phyloP scores from a whole-genome alignment of 2,113 vertebrate species.

The Tychaedon coryphoeus region DNA sequence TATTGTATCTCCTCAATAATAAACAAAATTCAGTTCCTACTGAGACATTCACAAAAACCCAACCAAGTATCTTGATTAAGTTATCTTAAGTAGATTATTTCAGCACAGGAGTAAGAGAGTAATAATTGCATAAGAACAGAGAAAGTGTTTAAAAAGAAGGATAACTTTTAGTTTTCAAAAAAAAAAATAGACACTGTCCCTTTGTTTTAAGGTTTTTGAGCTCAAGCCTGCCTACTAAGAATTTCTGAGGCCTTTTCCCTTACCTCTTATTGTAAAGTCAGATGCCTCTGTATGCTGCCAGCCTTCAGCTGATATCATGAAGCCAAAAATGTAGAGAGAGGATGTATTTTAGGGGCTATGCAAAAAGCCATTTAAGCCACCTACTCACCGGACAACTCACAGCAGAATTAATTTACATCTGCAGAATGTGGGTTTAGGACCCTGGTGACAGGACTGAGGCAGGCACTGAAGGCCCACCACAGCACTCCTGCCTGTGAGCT shows the following conservation, averaged over 20 bases:
- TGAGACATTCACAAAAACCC: neutral
- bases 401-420: neutral
- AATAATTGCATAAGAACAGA: neutral
- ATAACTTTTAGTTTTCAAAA: neutral
- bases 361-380: neutral
- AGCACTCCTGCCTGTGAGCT: neutral
- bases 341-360: neutral
- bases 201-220: neutral
- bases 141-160: neutral
- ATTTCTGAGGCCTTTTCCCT: neutral
- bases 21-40: neutral
- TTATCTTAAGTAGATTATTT: neutral
- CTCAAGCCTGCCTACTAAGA: neutral
- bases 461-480: too few relatives aligned
- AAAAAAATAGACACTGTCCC: neutral
- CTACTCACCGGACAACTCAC: neutral
- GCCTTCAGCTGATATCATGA: neutral
- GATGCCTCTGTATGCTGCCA: neutral
- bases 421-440: neutral
- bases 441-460: neutral
- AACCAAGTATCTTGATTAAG: neutral
- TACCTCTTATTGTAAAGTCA: neutral
- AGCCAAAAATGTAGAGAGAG: neutral
- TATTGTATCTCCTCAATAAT: neutral
- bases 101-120: neutral